A percentile compares a stretch with the other conserved stretches of the same genome.
Evolutionary conservation across 2,113 vertebrate genomes (phyloP).

Genomic region (Coptodon rendalli): DNA sequence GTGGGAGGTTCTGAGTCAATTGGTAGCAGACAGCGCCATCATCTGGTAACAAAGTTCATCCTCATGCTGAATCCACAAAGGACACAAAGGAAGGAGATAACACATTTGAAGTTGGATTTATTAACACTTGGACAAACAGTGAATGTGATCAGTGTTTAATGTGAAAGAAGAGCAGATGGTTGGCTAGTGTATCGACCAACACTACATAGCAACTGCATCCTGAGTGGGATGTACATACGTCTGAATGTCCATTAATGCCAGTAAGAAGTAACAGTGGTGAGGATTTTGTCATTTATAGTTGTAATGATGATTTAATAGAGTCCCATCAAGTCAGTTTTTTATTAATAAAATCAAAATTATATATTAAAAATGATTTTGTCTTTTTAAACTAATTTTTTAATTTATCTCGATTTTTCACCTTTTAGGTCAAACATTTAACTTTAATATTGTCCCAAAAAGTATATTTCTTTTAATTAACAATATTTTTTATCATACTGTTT

Average conservation of each 20-base stretch:
- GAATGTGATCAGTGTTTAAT: neutral
- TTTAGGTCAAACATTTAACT: neutral
- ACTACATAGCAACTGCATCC: neutral
- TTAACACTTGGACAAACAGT: neutral
- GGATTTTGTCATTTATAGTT: neutral
- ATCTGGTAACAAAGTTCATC: neutral
- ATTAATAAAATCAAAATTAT: neutral
- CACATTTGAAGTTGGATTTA: neutral
- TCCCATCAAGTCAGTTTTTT: neutral
- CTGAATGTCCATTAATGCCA: neutral
- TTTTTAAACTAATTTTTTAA: neutral
- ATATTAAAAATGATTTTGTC: neutral
- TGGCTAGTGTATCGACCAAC: neutral
- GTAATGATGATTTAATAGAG: neutral
- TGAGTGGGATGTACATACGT: neutral
- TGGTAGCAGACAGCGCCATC: neutral
- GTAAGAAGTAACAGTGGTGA: neutral
- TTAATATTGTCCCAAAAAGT: neutral
- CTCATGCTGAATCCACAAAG: neutral
- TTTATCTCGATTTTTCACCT: neutral
- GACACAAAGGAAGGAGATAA: neutral
- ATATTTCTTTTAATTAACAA: neutral
- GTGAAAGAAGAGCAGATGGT: neutral
- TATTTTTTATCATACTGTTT: neutral
- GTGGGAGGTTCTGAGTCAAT: neutral